phyloP scores from a whole-genome alignment of 2,888 invertebrate species.

The Drosophila neotestacea region DNA sequence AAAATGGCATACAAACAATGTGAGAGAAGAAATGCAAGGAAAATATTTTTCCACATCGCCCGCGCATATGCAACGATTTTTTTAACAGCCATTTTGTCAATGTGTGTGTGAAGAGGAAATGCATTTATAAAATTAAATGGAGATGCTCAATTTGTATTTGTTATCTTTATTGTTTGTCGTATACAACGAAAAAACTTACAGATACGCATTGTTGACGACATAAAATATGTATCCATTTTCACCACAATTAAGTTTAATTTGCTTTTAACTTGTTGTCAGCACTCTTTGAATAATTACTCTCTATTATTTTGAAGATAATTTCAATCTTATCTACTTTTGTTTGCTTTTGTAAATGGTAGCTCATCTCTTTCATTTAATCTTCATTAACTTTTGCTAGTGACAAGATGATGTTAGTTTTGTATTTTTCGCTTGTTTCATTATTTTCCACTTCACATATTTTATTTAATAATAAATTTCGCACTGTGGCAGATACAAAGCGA shows the following conservation, averaged over 20 bases:
- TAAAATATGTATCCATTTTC: background rate
- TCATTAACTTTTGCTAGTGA: background rate
- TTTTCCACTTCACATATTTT: constrained; percentile 15
- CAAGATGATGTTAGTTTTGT: constrained; percentile 9
- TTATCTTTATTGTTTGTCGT: constrained; percentile 8
- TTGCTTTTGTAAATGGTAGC: background rate
- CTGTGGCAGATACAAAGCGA: constrained; percentile 44
- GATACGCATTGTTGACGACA: background rate
- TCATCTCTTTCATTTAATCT: background rate
- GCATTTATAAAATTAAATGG: constrained; percentile 18
- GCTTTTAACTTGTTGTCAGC: background rate
- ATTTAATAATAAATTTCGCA: constrained; percentile 32
- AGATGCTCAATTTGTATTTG: constrained; percentile 20
- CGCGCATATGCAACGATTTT: constrained; percentile 52
- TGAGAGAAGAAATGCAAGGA: constrained; percentile 9
- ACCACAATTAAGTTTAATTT: background rate
- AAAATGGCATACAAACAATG: constrained; percentile 6
- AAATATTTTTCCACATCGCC: constrained; percentile 34
- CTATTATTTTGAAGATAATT: background rate
- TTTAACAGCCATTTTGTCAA: constrained; percentile 16
- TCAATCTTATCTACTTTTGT: background rate
- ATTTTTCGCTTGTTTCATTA: constrained; percentile 8
- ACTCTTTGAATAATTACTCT: background rate
- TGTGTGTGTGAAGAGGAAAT: constrained; percentile 10
- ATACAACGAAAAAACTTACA: background rate